These are phyloP conservation scores for Arrhopalites spinosus DNA, from an alignment of 2,888 invertebrate species.

Conservation along the genomic window DNA sequence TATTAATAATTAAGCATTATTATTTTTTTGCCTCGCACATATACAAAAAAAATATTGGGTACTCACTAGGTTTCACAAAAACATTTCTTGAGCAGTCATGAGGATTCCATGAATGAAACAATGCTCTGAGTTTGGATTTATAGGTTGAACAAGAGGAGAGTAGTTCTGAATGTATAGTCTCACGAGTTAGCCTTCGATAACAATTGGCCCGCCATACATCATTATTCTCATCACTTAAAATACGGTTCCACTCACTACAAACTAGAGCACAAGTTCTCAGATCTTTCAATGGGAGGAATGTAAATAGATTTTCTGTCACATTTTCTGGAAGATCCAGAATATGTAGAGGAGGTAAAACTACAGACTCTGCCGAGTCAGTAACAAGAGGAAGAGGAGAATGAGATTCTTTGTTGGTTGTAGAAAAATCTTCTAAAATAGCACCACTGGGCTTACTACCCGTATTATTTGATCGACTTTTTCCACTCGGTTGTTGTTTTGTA, in stretches of 20 bases:
- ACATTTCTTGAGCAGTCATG: constrained; percentile 96
- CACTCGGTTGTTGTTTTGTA: constrained; percentile 16
- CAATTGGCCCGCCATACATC: constrained; percentile 94
- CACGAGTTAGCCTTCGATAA: constrained; percentile 82
- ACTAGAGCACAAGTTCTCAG: constrained; percentile 84
- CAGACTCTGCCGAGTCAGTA: constrained; percentile 15
- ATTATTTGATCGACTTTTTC: constrained; percentile 6
- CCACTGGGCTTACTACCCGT: constrained; percentile 13
- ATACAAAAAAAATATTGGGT: no score
- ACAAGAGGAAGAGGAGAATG: constrained; percentile 9
- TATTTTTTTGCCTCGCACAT: no score
- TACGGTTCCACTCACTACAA: constrained; percentile 90
- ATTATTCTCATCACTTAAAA: constrained; percentile 89
- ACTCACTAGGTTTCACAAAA: constrained; percentile 84
- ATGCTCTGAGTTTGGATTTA: constrained; percentile 91
- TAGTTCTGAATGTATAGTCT: constrained; percentile 86
- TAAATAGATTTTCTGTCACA: constrained; percentile 87
- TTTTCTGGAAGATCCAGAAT: constrained; percentile 70
- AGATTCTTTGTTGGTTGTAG: constrained; percentile 17
- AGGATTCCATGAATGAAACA: constrained; percentile 95
- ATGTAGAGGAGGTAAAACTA: constrained; percentile 13
- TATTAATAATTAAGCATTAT: no score
- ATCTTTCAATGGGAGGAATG: constrained; percentile 84
- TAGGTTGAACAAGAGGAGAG: constrained; percentile 85
- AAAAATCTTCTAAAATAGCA: constrained; percentile 31